phyloP scores from a whole-genome alignment of 2,888 invertebrate genomes.

The Tiliacea aurago region DNA sequence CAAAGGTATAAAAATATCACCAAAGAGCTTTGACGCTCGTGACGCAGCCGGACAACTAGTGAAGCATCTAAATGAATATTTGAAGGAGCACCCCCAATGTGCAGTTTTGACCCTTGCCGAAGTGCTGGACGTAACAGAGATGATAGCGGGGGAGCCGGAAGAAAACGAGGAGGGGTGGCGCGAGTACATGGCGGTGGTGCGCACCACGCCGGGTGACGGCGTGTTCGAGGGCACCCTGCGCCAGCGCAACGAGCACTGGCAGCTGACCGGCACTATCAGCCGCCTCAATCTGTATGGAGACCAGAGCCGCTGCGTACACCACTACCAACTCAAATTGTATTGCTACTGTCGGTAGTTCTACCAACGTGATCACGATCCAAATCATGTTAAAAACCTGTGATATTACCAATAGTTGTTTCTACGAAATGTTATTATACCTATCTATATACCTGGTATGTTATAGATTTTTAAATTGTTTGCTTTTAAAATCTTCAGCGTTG shows the following conservation, averaged over 20 bases:
- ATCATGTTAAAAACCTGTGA: slow-evolving; percentile 69
- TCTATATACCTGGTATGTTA: background rate
- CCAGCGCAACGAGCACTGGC: slow-evolving; percentile 76
- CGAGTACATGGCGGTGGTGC: slow-evolving; percentile 92
- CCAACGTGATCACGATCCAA: slow-evolving; percentile 12
- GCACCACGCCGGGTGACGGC: slow-evolving; percentile 92
- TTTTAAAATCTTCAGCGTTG: slow-evolving; percentile 5
- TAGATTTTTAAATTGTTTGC: slow-evolving; percentile 17
- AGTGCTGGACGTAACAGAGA: slow-evolving; percentile 92
- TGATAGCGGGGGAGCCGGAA: slow-evolving; percentile 83
- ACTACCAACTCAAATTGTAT: slow-evolving; percentile 94
- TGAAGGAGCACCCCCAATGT: slow-evolving; percentile 92
- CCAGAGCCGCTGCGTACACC: slow-evolving; percentile 94
- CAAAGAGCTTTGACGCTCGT: slow-evolving; percentile 88
- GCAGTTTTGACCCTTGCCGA: slow-evolving; percentile 91
- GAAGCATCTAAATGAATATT: slow-evolving; percentile 91
- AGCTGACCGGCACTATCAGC: slow-evolving; percentile 93
- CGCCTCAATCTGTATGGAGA: slow-evolving; percentile 95
- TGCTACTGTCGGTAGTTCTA: slow-evolving; percentile 91
- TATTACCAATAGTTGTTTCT: slow-evolving; percentile 61
- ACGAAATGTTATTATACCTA: slow-evolving; percentile 34
- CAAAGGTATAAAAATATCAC: slow-evolving; percentile 90
- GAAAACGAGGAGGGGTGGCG: slow-evolving; percentile 85
- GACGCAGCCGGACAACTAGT: slow-evolving; percentile 92
- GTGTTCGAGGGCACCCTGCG: slow-evolving; percentile 95